Evolutionary conservation across 2,113 vertebrate species (phyloP).

Genomic region (Aphelocoma coerulescens): DNA sequence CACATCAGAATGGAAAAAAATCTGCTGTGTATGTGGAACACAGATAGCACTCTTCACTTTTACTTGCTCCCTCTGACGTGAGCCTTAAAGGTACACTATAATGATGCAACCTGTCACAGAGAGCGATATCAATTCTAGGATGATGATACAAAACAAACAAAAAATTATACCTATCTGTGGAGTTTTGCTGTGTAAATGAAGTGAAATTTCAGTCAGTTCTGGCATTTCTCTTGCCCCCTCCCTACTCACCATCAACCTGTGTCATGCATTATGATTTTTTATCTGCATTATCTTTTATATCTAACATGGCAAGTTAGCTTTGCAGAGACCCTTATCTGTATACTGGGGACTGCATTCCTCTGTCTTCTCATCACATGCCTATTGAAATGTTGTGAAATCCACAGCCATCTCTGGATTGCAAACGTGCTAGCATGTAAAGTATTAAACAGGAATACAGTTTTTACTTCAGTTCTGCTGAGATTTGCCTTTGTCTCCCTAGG

Average conservation of each 20-base stretch:
- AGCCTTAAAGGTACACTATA: background rate
- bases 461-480: slow-evolving; percentile 20
- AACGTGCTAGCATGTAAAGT: background rate
- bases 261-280: background rate
- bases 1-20: background rate
- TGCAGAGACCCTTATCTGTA: background rate
- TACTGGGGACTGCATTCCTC: background rate
- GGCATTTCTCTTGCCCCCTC: background rate
- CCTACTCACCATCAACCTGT: fast-evolving
- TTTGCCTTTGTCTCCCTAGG: background rate
- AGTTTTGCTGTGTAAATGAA: background rate
- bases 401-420: background rate
- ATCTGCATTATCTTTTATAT: background rate
- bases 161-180: background rate
- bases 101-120: background rate
- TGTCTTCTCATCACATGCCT: background rate
- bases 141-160: background rate
- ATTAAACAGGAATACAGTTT: background rate
- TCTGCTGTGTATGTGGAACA: background rate
- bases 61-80: background rate
- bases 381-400: background rate
- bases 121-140: background rate
- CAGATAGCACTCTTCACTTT: background rate
- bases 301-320: background rate
- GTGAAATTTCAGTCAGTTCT: background rate